Base-by-base conservation (phyloP, 2,888 invertebrate genomes). In the Hemithea aestivaria region DNA sequence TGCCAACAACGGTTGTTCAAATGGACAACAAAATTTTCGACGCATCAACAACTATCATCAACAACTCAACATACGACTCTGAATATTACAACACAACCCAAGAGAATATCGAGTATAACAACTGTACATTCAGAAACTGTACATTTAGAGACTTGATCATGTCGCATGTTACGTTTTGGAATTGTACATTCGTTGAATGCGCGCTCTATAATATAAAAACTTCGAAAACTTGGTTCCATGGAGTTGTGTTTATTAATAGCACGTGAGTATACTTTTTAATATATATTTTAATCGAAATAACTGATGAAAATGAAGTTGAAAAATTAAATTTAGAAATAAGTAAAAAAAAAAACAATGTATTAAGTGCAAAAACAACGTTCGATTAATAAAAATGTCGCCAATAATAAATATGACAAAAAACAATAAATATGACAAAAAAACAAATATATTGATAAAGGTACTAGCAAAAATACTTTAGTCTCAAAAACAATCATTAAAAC, bases 131-230 rank as follows among this genome's bases (percentile, higher is more conserved):
- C 69, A 66, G 70, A 20, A 90, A 91, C 46, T 91, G 91, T 61
- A 90, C 89, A 10, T 93, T 93, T 67, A 85, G 87, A 10, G 91
- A 92, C 53, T 84, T 93, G 71, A 78, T 92, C 52, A 85, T 94
- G 68, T 93, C 91, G 43, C 93, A 94, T 58, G 92, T 93, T 10
- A 81, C 90, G 40, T 94, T 94, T 69, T 76, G 82, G 51, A 92
- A 92, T 61, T 93, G 94, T 64, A 87, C 91, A 4, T 92, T 94
- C 62, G 77, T 82, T n/a, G 89, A 91, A 26, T 90, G 91, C 2
- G 90, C 91, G 50, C 92, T 94, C 62, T 88, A 90, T 20, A 92
- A 91, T 53, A 90, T 94, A 26, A 92, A 91, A 68, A 91, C 92
- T 7, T 93, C 93, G 28, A 89, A 90, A 37, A 91, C 92, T 0